These are phyloP conservation scores for Chymomyza procnemis DNA, from an alignment of 2,888 invertebrate genomes.

Conservation along the genomic window DNA sequence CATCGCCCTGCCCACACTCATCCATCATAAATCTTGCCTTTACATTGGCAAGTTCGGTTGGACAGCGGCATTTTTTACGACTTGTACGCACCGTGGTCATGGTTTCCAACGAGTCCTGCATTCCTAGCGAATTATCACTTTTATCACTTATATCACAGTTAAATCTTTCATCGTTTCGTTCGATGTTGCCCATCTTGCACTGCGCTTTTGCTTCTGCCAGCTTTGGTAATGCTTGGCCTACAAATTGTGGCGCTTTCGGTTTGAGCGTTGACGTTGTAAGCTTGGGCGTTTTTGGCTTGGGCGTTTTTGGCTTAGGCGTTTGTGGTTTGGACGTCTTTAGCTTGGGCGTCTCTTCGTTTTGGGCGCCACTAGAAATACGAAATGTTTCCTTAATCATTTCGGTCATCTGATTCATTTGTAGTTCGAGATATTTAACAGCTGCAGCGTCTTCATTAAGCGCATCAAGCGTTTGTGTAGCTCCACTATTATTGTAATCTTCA, in stretches of 20 bases:
- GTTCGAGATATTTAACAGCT: constrained; percentile 48
- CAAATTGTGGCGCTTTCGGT: constrained; percentile 16
- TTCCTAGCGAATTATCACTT: background rate
- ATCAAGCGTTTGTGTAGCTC: background rate
- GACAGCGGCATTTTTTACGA: constrained; percentile 51
- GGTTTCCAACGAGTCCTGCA: constrained; percentile 13
- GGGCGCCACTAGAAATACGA: constrained; percentile 47
- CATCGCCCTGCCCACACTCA: constrained; percentile 58
- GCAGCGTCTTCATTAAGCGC: constrained; percentile 22
- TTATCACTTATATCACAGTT: background rate
- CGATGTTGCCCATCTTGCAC: constrained; percentile 4
- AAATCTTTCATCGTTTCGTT: too few relatives aligned
- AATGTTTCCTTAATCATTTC: constrained; percentile 63
- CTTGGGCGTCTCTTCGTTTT: constrained; percentile 44
- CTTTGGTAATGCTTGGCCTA: background rate
- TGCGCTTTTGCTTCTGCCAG: background rate
- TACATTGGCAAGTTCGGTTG: constrained; percentile 21
- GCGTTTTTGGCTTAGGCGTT: too few relatives aligned
- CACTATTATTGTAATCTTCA: background rate
- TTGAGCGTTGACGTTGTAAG: constrained; percentile 50
- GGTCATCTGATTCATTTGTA: constrained; percentile 60
- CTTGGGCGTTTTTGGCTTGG: constrained; percentile 45
- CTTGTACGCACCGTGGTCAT: constrained; percentile 14
- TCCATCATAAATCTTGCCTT: constrained; percentile 37
- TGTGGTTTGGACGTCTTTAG: constrained; percentile 41